Evolutionary conservation across 2,797 vertebrate species (phyloP).

Genomic region (Melanotaenia trifasciata): DNA sequence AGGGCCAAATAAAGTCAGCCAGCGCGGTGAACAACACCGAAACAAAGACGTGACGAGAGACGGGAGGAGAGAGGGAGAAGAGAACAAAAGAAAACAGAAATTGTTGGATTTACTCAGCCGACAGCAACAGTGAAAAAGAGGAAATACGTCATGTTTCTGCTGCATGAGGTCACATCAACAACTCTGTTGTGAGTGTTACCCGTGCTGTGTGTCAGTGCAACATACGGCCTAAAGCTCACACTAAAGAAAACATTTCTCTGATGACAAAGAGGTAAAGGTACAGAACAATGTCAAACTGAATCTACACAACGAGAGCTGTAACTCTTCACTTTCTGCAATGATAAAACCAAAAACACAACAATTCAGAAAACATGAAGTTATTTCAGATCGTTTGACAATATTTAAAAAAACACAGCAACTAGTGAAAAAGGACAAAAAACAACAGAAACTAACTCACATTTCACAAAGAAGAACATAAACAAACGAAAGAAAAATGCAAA

Average conservation of each 20-base stretch:
- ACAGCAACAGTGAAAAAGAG: conserved; percentile 27
- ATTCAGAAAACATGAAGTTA: too few species aligned
- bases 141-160: conserved; percentile 31
- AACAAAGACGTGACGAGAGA: conserved; percentile 71
- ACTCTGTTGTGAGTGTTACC: not conserved
- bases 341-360: not conserved
- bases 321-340: not conserved
- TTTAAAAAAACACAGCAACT: too few species aligned
- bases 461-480: not conserved
- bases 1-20: conserved; percentile 62
- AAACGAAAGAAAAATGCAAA: not conserved
- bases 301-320: not conserved
- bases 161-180: conserved; percentile 32
- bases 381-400: too few species aligned
- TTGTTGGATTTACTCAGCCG: conserved; percentile 31
- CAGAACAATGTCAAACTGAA: not conserved
- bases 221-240: not conserved
- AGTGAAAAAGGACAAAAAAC: not conserved
- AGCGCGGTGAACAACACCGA: conserved; percentile 57
- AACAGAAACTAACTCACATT: not conserved
- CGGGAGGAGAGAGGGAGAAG: conserved; percentile 36
- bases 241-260: not conserved
- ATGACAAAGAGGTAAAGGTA: not conserved
- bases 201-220: not conserved
- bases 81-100: conserved; percentile 43